phyloP scores from a whole-genome alignment of 2,888 invertebrate genomes.

The Drosophila bunnanda region DNA sequence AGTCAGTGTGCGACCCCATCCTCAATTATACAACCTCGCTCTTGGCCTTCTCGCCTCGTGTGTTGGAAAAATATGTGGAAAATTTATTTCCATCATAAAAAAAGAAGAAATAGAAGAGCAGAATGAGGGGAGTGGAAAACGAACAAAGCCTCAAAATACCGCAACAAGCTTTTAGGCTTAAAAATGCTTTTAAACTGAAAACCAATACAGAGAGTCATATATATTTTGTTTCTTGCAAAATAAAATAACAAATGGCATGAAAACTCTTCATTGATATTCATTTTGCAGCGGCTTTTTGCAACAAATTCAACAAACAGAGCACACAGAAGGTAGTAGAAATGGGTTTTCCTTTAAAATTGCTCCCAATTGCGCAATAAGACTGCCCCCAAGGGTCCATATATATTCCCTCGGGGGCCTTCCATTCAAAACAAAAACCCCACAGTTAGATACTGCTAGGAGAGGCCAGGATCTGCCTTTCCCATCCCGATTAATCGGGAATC shows the following conservation, averaged over 20 bases:
- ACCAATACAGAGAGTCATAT: background rate
- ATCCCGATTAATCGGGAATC: slow-evolving; percentile 23
- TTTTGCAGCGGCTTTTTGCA: background rate
- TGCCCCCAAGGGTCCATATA: background rate
- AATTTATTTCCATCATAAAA: slow-evolving; percentile 65
- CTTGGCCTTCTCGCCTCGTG: slow-evolving; percentile 18
- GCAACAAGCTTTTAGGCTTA: slow-evolving; percentile 46
- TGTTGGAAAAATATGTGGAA: slow-evolving; percentile 44
- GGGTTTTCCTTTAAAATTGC: slow-evolving; percentile 11
- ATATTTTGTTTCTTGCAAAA: slow-evolving; percentile 10
- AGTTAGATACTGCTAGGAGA: slow-evolving; percentile 39
- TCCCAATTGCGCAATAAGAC: slow-evolving; percentile 23
- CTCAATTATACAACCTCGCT: slow-evolving; percentile 46
- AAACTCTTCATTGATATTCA: slow-evolving; percentile 12
- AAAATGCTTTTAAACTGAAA: slow-evolving; percentile 44
- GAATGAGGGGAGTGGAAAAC: background rate
- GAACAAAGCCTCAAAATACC: slow-evolving; percentile 41
- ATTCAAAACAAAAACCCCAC: slow-evolving; percentile 31
- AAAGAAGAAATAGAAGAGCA: slow-evolving; percentile 16
- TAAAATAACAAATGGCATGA: slow-evolving; percentile 1
- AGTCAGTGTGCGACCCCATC: slow-evolving; percentile 28
- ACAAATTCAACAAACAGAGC: slow-evolving; percentile 2
- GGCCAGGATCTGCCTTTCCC: slow-evolving; percentile 1
- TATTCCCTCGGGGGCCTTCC: background rate
- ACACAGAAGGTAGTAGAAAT: slow-evolving; percentile 8